These are phyloP conservation scores for Eumaeus atala DNA, from an alignment of 1,140 invertebrate species.

Conservation along the genomic window DNA sequence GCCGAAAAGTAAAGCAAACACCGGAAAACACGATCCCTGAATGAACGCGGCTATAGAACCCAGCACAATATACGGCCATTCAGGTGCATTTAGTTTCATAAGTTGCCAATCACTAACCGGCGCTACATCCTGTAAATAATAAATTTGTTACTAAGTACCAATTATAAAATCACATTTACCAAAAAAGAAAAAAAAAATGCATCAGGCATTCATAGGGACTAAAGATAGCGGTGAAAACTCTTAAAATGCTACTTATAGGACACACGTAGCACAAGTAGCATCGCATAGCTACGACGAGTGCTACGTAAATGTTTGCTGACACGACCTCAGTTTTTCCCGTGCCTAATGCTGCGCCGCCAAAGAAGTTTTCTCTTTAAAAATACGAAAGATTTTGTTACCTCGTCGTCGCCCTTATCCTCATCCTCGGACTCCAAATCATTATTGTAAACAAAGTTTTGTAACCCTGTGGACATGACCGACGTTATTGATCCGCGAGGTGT, in stretches of 20 bases:
- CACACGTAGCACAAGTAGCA: too few relatives aligned
- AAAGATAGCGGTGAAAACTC: too few relatives aligned
- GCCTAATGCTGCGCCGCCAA: too few relatives aligned
- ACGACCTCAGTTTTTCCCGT: too few relatives aligned
- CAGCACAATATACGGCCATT: constrained; percentile 84
- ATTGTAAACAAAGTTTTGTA: constrained; percentile 51
- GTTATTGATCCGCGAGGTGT: constrained; percentile 56
- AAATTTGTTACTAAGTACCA: neutral
- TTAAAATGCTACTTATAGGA: too few relatives aligned
- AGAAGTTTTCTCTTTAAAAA: too few relatives aligned
- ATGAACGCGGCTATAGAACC: constrained; percentile 82
- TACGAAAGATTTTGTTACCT: constrained; percentile 32
- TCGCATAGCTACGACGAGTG: too few relatives aligned
- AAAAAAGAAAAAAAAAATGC: neutral
- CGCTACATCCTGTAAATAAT: constrained; percentile 42
- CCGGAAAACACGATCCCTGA: constrained; percentile 85
- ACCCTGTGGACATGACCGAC: constrained; percentile 53
- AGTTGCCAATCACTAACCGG: constrained; percentile 75
- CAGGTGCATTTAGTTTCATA: constrained; percentile 82
- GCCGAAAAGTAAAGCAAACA: constrained; percentile 89
- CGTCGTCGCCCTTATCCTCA: constrained; percentile 47
- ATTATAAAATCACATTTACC: neutral
- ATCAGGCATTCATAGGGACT: too few relatives aligned
- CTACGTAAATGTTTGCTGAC: too few relatives aligned
- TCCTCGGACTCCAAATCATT: constrained; percentile 44